Evolutionary conservation across 2,888 invertebrate species (phyloP).

Genomic region (Campoletis raptor): DNA sequence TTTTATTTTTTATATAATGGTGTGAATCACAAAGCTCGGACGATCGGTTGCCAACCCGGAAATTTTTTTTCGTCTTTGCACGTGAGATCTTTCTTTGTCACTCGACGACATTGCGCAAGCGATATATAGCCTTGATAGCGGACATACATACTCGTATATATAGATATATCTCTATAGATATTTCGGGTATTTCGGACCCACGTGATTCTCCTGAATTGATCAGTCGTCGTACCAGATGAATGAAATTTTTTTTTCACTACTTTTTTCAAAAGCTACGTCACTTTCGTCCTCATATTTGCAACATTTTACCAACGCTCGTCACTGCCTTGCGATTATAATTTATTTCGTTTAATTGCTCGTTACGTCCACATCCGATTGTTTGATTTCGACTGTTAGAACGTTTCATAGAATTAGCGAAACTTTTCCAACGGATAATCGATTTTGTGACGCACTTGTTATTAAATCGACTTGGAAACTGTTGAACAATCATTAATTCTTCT

Average conservation of each 20-base stretch:
- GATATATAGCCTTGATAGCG: slow-evolving; percentile 3
- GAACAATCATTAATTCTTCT: neutral
- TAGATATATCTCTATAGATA: neutral
- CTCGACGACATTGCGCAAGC: slow-evolving; percentile 35
- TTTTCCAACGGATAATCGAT: neutral
- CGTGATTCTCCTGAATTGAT: slow-evolving; percentile 25
- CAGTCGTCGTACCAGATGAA: neutral
- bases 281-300: neutral
- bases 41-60: slow-evolving; percentile 18
- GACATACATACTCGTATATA: neutral
- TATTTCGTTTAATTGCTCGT: neutral
- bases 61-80: slow-evolving; percentile 24
- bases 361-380: neutral
- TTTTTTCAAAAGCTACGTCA: neutral
- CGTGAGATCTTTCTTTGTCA: slow-evolving; percentile 33
- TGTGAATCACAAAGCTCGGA: neutral
- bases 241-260: neutral
- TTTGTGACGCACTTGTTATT: neutral
- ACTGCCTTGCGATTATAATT: neutral
- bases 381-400: neutral
- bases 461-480: neutral
- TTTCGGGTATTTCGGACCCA: slow-evolving; percentile 21
- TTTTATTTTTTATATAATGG: neutral
- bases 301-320: neutral
- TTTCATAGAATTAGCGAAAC: neutral